phyloP scores from a whole-genome alignment of 2,888 invertebrate genomes.

The Spilosoma lubricipeda region DNA sequence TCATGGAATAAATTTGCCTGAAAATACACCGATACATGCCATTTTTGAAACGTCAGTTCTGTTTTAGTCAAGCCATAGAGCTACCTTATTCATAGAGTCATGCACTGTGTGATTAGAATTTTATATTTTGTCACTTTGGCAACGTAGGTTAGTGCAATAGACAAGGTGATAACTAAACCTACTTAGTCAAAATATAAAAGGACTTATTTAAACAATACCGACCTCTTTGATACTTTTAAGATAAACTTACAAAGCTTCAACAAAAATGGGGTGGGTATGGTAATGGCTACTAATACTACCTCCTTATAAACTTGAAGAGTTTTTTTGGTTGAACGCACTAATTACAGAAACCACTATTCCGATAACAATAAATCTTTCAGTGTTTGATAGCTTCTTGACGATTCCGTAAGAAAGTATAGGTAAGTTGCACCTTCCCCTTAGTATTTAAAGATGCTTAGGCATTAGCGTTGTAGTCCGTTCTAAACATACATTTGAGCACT shows the following conservation, averaged over 20 bases:
- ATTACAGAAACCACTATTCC: no score
- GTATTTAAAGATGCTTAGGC: neutral
- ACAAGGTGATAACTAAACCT: neutral
- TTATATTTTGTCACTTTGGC: neutral
- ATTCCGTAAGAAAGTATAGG: no score
- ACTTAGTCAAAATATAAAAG: neutral
- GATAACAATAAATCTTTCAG: no score
- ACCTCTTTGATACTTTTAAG: neutral
- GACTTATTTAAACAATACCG: neutral
- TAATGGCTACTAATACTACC: no score
- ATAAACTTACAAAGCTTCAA: no score
- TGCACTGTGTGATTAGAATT: neutral
- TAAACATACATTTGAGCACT: neutral
- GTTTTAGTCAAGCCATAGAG: no score
- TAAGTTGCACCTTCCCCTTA: no score
- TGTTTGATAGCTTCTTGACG: no score
- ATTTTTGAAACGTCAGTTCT: constrained; percentile 22
- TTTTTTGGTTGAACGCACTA: no score
- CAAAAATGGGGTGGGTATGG: no score
- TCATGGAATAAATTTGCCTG: constrained; percentile 35
- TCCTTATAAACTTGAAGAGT: no score
- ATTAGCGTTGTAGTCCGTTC: neutral
- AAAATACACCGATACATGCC: constrained; percentile 14
- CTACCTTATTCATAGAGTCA: no score
- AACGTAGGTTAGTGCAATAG: neutral